Conservation (phyloP, 2,113 vertebrate species). For the Tinamus guttatus region DNA sequence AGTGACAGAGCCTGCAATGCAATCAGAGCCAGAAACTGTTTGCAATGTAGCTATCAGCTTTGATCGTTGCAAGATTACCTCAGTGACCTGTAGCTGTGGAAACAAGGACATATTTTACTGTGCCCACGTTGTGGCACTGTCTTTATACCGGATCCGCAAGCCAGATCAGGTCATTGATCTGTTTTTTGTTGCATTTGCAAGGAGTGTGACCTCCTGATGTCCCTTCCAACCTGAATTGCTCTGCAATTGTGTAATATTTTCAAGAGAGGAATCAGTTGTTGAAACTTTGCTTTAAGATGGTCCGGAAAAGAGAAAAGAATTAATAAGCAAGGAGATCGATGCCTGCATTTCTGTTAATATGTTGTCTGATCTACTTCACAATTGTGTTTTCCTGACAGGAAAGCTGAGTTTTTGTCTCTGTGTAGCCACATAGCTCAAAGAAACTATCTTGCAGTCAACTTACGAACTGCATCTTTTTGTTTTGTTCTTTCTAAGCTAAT, state of each 20-base stretch:
- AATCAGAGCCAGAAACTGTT: conserved; percentile 92
- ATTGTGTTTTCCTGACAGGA: neutral
- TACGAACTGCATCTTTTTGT: neutral
- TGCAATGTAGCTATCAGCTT: conserved; percentile 99
- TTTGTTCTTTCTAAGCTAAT: neutral
- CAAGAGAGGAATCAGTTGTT: neutral
- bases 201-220: neutral
- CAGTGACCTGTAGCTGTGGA: conserved; percentile 97
- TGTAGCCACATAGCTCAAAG: neutral
- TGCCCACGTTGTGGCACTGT: conserved; percentile 96
- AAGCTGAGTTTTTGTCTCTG: neutral
- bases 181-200: neutral
- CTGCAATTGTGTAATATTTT: neutral
- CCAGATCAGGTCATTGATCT: conserved; percentile 91
- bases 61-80: conserved; percentile 99
- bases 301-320: neutral
- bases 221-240: neutral
- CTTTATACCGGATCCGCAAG: conserved; percentile 96
- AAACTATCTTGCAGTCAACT: neutral
- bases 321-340: neutral
- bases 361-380: neutral
- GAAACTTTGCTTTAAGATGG: neutral
- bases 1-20: conserved; percentile 93
- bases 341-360: neutral
- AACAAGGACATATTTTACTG: conserved; percentile 99